phyloP scores from a whole-genome alignment of 2,888 invertebrate genomes.

The Parasteatoda lunata region DNA sequence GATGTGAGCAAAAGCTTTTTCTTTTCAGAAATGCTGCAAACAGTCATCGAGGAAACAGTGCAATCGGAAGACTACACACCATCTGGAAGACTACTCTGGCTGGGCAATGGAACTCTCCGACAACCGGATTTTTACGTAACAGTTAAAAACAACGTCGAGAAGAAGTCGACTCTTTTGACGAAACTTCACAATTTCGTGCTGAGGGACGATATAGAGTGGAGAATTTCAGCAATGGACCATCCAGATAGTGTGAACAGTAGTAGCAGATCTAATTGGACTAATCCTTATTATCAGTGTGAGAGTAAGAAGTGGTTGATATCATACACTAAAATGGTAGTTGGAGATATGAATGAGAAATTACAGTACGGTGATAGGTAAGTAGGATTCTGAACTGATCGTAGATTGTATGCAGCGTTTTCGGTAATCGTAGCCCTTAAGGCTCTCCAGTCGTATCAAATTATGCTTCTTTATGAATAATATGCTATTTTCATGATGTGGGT shows the following conservation, averaged over 20 bases:
- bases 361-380: conserved; percentile 20
- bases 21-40: conserved; percentile 55
- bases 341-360: conserved; percentile 20
- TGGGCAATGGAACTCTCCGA: conserved; percentile 53
- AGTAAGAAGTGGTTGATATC: conserved; percentile 87
- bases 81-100: conserved; percentile 54
- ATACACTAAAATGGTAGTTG: conserved; percentile 80
- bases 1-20: too few relatives aligned
- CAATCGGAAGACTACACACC: conserved; percentile 53
- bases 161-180: conserved; percentile 23
- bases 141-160: conserved; percentile 33
- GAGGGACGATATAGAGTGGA: conserved; percentile 40
- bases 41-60: conserved; percentile 58
- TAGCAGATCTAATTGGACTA: conserved; percentile 80
- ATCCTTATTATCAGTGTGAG: conserved; percentile 89
- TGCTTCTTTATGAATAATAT: too few relatives aligned
- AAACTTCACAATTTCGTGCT: conserved; percentile 35
- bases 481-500: too few relatives aligned
- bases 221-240: conserved; percentile 31
- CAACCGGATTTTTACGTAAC: conserved; percentile 53
- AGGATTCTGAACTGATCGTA: too few relatives aligned
- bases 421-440: too few relatives aligned
- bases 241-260: conserved; percentile 1
- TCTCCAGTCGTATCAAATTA: too few relatives aligned
- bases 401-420: too few relatives aligned